Evolutionary conservation across 2,888 invertebrate genomes (phyloP), one percentile per base, ranked within the genome.

Genomic region (Dryadula phaetusa): DNA sequence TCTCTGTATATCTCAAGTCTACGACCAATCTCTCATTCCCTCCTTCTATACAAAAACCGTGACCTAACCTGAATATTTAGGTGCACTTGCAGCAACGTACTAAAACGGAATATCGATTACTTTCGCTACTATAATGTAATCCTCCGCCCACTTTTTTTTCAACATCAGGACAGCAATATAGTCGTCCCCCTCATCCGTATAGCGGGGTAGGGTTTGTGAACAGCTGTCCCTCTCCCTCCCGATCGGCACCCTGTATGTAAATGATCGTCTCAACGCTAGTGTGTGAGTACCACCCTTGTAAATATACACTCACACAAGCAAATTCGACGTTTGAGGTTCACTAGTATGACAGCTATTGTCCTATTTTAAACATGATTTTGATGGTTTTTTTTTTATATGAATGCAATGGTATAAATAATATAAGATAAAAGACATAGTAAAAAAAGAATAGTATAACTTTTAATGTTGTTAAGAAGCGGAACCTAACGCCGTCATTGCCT

Each of bases 91-190:
- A 90, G 86, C 87, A 86, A 88, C 88, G 87, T 90, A 92, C 92
- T 92, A 90, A 91, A 92, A 90, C 92, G 86, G 93, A 93, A 93
- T 93, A 93, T 93, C 93, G 93, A 93, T 93, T 93, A 93, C 93
- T 93, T 93, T 93, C 93, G 92, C 93, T 93, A 92, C 93, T 92
- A 91, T 93, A 93, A 93, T 93, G 90, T 93, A 93, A 93, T 92
- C 93, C 93, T 88, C 93, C 93, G 93, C 93, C 93, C 93, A 93
- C 92, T 89, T 90, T 91, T 91, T 92, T 92, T 52, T 92, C 90
- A 87, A 87, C 86, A 83, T 80, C 82, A 82, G 84, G 88, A 89
- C 87, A 85, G 86, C 85, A 86, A 83, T 90, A 90, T 86, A 86
- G 88, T 90, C 82, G 86, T 90, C 92, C 87, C 88, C 84, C 82